Evolutionary conservation across 2,888 invertebrate species (phyloP), one percentile per base, ranked within the genome.

Genomic region (Apamea epomidion): DNA sequence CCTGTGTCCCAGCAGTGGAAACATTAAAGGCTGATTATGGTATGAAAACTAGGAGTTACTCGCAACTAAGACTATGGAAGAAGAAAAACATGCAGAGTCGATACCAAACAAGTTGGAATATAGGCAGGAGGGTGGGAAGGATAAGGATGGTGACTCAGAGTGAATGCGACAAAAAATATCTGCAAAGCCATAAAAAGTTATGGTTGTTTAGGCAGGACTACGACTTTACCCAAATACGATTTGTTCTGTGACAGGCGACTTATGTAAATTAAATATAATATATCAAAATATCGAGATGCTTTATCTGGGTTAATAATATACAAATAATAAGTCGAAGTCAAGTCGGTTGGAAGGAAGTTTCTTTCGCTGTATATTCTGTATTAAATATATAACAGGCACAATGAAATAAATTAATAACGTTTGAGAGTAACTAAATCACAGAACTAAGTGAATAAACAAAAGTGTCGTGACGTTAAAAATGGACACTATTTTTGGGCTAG

Each of bases 181-280:
- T 78, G 83, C 83, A 83, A n/a, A 1, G 32, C 70, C 65, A 45
- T 70, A 70, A 48, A 82, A 75, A 65, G 2, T n/a, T 21, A 60
- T 8, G 8, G 10, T 32, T 8, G 7, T 69, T 62, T 73, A 72
- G 5, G 7, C 6, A 51, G 14, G 21, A 25, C n/a, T 25, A 62
- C 12, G 16, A 51, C 1, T 42, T 18, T 32, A 18, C 18, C 67
- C 16, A 32, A 45, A 45, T 29, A 10, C 32, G 16, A 82, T 32
- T n/a, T 58, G 3, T 68, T n/a, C 21, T 21, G 21, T 51, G 16
- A 25, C 12, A 58, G 1, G 6, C 14, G 6, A 64, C 10, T 18
- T 48, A 21, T n/a, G 12, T 25, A 29, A 14, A 10, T 68, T 25
- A 29, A 14, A 12, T 68, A 68, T 10, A 45, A 29, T 6, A 12